A percentile compares a stretch with the other conserved stretches of the same genome.
phyloP scores from a whole-genome alignment of 1,140 invertebrate genomes.

The Papilio polyxenes region DNA sequence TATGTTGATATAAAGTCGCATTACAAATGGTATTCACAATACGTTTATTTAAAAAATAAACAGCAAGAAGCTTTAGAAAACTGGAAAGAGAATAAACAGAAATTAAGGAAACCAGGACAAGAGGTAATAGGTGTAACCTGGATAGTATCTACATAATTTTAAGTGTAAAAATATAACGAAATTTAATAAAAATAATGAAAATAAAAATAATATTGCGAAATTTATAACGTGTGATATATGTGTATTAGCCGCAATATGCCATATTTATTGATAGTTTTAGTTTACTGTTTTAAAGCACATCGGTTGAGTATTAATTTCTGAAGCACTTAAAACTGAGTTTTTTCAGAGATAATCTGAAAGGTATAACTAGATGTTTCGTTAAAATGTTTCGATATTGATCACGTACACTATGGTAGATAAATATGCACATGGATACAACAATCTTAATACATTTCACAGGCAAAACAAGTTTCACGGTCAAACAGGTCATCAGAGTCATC shows the following conservation, averaged over 20 bases:
- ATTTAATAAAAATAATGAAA: background rate
- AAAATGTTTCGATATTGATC: background rate
- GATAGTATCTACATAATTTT: background rate
- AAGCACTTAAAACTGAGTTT: no score
- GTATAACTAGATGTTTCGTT: no score
- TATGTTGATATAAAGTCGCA: conserved; percentile 66
- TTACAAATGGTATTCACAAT: conserved; percentile 76
- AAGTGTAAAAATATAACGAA: background rate
- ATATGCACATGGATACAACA: background rate
- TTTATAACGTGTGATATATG: no score
- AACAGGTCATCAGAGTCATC: conserved; percentile 17
- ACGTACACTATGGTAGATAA: background rate
- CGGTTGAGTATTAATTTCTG: no score
- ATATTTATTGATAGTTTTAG: no score
- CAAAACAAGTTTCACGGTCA: conserved; percentile 14
- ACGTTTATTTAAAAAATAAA: conserved; percentile 63
- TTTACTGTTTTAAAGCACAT: no score
- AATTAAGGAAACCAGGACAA: conserved; percentile 53
- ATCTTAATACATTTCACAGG: background rate
- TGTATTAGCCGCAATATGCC: no score
- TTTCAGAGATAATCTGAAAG: no score
- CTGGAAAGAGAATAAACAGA: conserved; percentile 73
- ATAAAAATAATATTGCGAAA: no score
- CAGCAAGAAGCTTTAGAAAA: conserved; percentile 75
- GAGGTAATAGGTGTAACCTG: background rate